Evolutionary conservation across 2,797 vertebrate genomes (phyloP).

Genomic region (Eupleurogrammus muticus): DNA sequence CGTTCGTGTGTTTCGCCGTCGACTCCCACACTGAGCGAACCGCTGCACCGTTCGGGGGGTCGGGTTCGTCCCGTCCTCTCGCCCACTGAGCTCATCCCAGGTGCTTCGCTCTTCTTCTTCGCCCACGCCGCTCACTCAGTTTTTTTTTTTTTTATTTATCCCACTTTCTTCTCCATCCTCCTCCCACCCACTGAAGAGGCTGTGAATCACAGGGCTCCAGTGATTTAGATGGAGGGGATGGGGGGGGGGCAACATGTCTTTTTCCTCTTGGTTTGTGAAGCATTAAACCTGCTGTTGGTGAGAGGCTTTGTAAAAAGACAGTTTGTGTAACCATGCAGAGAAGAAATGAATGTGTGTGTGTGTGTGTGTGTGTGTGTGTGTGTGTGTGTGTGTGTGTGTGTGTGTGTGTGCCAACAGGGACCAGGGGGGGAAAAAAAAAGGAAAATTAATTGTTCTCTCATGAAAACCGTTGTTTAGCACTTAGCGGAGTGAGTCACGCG

Average conservation of each 20-base stretch:
- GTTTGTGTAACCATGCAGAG: constrained; percentile 18
- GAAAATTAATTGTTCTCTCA: constrained; percentile 74
- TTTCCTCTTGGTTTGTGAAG: constrained; percentile 48
- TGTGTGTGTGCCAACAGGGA: not conserved
- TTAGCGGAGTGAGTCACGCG: constrained; percentile 71
- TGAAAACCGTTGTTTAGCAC: constrained; percentile 73
- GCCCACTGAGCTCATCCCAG: constrained; percentile 79
- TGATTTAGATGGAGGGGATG: constrained; percentile 56
- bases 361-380: constrained; percentile 28
- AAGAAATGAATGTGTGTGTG: no score
- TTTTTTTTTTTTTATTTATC: constrained; percentile 60
- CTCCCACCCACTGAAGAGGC: constrained; percentile 82
- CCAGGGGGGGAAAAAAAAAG: constrained; percentile 50
- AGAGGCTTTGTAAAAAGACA: constrained; percentile 31
- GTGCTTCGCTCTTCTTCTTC: constrained; percentile 78
- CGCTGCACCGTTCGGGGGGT: constrained; percentile 50
- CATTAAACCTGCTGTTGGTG: constrained; percentile 44
- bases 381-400: constrained; percentile 24
- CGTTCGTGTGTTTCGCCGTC: constrained; percentile 13
- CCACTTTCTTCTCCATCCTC: constrained; percentile 70
- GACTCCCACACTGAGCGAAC: constrained; percentile 65
- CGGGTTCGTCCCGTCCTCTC: constrained; percentile 62
- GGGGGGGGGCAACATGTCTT: constrained; percentile 49
- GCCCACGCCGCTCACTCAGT: constrained; percentile 80
- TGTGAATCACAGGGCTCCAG: constrained; percentile 78